Conservation (phyloP, 2,888 invertebrate genomes). For the Agriopis leucophaearia region DNA sequence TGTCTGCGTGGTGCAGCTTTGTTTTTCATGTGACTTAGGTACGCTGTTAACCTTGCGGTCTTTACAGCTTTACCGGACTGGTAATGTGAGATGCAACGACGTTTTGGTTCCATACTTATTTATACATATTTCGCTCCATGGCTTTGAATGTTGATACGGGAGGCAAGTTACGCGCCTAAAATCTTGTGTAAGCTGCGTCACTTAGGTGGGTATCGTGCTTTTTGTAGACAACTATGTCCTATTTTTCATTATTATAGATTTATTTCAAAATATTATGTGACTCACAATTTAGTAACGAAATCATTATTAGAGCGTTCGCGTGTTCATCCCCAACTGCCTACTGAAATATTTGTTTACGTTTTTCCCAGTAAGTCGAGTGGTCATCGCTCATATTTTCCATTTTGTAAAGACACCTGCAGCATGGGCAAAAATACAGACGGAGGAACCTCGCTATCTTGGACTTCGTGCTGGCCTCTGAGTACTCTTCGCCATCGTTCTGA, state of each 20-base stretch:
- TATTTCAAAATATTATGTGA: slow-evolving; percentile 7
- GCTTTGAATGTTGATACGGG: no score
- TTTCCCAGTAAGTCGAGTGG: slow-evolving; percentile 36
- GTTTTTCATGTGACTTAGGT: no score
- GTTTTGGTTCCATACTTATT: no score
- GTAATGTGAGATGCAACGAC: no score
- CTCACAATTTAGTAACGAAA: slow-evolving; percentile 23
- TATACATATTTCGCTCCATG: no score
- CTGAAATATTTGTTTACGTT: slow-evolving; percentile 25
- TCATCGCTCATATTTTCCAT: slow-evolving; percentile 71
- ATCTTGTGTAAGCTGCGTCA: not conserved
- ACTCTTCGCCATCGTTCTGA: slow-evolving; percentile 57
- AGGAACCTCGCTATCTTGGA: slow-evolving; percentile 76
- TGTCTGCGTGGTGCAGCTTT: no score
- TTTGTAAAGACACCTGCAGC: slow-evolving; percentile 77
- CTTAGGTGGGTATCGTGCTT: not conserved
- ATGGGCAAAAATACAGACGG: slow-evolving; percentile 79
- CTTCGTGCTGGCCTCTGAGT: slow-evolving; percentile 58
- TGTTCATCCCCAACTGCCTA: not conserved
- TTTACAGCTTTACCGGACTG: no score
- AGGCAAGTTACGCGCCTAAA: not conserved
- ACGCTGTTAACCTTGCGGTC: no score
- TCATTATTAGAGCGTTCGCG: not conserved
- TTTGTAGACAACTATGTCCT: not conserved
- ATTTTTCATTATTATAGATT: slow-evolving; percentile 8